These are phyloP conservation scores for Hydropotes inermis DNA, from an alignment of 2,113 vertebrate genomes.

Conservation along the genomic window DNA sequence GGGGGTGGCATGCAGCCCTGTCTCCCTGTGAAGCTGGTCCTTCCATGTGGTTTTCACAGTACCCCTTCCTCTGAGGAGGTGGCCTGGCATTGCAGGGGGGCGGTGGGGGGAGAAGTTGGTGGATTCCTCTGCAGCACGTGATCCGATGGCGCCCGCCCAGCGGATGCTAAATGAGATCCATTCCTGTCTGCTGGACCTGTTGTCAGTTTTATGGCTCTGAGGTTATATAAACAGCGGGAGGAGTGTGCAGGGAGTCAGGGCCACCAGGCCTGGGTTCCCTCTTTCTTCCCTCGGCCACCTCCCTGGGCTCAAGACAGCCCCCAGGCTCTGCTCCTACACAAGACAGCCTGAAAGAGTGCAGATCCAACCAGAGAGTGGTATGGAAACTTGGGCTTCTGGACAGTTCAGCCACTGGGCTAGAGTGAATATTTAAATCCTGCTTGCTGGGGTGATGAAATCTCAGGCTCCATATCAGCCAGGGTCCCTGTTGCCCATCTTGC, in stretches of 20 bases:
- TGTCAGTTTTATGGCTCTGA: slow-evolving; percentile 60
- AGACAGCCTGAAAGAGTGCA: not conserved
- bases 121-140: not conserved
- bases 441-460: not conserved
- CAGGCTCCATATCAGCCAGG: not conserved
- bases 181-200: not conserved
- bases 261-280: not conserved
- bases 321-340: not conserved
- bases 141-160: not conserved
- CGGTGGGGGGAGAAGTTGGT: not conserved
- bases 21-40: too few relatives aligned
- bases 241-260: not conserved
- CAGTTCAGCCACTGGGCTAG: not conserved
- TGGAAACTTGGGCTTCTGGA: not conserved
- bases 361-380: not conserved
- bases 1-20: rapidly evolving
- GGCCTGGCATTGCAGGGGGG: not conserved
- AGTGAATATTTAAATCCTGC: not conserved
- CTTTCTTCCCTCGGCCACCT: too few relatives aligned
- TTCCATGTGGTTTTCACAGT: not conserved
- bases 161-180: slow-evolving; percentile 22
- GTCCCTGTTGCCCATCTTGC: not conserved
- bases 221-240: slow-evolving; percentile 41
- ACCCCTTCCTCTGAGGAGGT: not conserved
- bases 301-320: not conserved